Evolutionary conservation across 2,888 invertebrate genomes (phyloP), one percentile per base, ranked within the genome.

Genomic region (Agonopterix alstromeriana): DNA sequence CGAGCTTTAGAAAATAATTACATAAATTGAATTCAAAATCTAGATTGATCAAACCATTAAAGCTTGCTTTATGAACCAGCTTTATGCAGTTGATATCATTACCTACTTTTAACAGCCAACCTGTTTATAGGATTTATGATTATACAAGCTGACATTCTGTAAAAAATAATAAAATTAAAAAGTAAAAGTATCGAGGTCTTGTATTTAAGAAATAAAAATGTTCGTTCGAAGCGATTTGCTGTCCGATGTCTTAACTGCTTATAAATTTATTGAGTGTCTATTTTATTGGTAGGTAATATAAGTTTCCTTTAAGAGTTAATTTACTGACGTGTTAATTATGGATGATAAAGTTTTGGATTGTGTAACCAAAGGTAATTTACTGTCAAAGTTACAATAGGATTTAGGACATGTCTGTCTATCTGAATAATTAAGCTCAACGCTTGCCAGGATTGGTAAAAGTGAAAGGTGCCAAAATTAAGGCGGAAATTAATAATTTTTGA

Each of bases 21-120:
- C 27, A 27, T 27, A 27, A 27, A 27, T 27, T 27, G 27, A 27
- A 27, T 27, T 27, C 27, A 27, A 48, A 47, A 41, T 50, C 43
- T 10, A 54, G 53, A 57, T 59, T 45, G 54, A 58, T 57, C 56
- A 10, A 49, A 44, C 51, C 53, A 57, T 58, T 58, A 58, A 57
- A 57, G 54, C 53, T 54, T 56, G 56, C 49, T 58, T 55, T 58
- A 50, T 46, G 46, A 46, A 45, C 35, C 36, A 47, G 49, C 42
- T 42, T 45, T 42, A 45, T 10, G 46, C 43, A 46, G 48, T 49
- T 50, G 46, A 56, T 56, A 52, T 55, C 43, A 50, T 54, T 55
- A 53, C 50, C 47, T 51, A 43, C 42, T 46, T 47, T 48, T 48
- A 49, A 53, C 38, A 36, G 4, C 27, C 43, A 46, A 50, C 40